Evolutionary conservation across 1,140 invertebrate genomes (phyloP), one percentile per base, ranked within the genome.

Genomic region (Nomia melanderi): DNA sequence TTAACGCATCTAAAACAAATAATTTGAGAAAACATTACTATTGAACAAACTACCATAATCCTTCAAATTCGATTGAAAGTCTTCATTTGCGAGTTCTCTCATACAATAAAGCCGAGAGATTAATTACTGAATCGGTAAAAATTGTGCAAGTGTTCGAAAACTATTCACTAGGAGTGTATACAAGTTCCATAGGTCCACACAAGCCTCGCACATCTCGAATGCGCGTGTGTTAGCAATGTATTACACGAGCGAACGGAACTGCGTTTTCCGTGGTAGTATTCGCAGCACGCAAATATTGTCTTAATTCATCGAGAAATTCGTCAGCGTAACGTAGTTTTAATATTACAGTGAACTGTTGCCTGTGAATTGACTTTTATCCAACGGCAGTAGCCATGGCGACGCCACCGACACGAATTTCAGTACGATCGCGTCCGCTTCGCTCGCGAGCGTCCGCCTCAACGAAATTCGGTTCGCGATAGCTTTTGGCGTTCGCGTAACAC

Each of bases 311-410:
- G 7, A n/a, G n/a, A 56, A 36, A 56, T 59, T 59, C 54, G 36
- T 56, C 2, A 14, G 25, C 5, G 23, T 12, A 54, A 54, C 23
- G 14, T 23, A 73, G 70, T 74, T 73, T 65, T 66, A 65, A 74
- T 56, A 65, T 44, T 8, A n/a, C 2, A 25, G 1, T 8, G 23
- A 6, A 17, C 12, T 12, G 41, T 17, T 4, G 4, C 6, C 41
- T 3, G 12, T 7, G 8, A 11, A 23, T 33, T 56, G 39, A 74
- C 50, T 66, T 66, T 66, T 74, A 74, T 56, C 11, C 33, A 0
- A n/a, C n/a, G n/a, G n/a, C n/a, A 7, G 36, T 44, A 29, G 12
- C 27, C 27, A 59, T 31, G 36, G 27, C 27, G 33, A 70, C 23
- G 39, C 23, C 7, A 12, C 2, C n/a, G n/a, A n/a, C n/a, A n/a